These are phyloP conservation scores for Sphenopsis melanotis DNA, from an alignment of 2,797 vertebrate genomes.

Conservation along the genomic window DNA sequence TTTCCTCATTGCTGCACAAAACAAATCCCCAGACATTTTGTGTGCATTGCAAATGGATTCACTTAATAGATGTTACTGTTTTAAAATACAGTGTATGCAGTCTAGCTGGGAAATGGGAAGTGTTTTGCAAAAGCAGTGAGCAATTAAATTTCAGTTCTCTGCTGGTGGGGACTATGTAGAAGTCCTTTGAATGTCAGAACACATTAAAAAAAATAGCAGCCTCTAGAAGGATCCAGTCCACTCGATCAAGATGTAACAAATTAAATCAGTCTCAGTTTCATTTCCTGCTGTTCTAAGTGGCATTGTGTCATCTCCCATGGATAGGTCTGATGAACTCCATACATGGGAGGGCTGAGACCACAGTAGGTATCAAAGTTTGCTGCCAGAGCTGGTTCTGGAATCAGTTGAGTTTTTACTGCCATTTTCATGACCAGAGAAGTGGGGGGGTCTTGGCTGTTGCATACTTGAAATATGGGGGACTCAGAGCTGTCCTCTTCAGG, in stretches of 20 bases:
- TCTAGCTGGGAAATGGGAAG: not conserved
- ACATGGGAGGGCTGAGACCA: not conserved
- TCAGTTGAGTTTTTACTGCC: not conserved
- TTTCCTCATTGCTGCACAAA: not conserved
- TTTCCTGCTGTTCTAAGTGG: constrained; percentile 7
- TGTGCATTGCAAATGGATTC: not conserved
- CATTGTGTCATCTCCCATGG: constrained; percentile 19
- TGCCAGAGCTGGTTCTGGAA: not conserved
- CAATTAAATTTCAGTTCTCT: not conserved
- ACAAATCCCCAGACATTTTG: not conserved
- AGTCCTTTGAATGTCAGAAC: constrained; percentile 34
- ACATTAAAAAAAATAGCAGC: constrained; percentile 25
- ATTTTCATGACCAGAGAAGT: not conserved
- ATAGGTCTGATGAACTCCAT: constrained; percentile 42
- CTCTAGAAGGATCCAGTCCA: constrained; percentile 23
- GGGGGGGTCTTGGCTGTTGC: not conserved
- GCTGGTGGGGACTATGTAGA: constrained; percentile 24
- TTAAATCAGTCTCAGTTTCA: constrained; percentile 43
- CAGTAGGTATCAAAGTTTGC: not conserved
- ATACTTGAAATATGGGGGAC: not conserved
- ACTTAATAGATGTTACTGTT: not conserved
- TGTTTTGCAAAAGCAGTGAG: not conserved
- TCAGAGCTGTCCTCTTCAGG: not conserved
- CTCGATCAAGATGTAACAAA: constrained; percentile 30
- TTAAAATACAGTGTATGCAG: not conserved